phyloP scores from a whole-genome alignment of 2,888 invertebrate genomes.

The Chloroclystis v-ata region DNA sequence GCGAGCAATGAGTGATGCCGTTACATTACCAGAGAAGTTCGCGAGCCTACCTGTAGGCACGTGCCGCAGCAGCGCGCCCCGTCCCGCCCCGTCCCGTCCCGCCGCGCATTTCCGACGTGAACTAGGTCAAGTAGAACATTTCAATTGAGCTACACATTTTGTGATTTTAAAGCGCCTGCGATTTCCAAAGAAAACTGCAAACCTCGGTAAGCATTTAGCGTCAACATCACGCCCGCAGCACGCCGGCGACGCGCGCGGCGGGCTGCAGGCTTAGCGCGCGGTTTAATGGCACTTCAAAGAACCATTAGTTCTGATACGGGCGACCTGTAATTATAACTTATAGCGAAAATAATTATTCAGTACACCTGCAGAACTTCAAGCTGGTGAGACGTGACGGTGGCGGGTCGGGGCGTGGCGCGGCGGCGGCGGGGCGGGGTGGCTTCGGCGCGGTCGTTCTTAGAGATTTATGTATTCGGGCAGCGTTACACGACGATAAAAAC shows the following conservation, averaged over 20 bases:
- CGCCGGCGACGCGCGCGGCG: background rate
- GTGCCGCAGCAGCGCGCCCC: no score
- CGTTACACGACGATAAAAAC: conserved; percentile 28
- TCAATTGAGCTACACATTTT: conserved; percentile 13
- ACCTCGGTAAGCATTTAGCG: background rate
- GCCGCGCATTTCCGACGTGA: no score
- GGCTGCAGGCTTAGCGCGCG: background rate
- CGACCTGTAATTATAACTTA: no score
- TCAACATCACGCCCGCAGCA: no score
- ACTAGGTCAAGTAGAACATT: conserved; percentile 16
- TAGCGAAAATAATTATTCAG: no score
- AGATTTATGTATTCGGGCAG: conserved; percentile 22
- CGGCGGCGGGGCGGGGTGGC: background rate
- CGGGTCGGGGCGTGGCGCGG: background rate
- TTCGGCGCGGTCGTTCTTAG: background rate
- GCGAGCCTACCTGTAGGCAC: no score
- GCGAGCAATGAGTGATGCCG: no score
- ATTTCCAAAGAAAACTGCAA: conserved; percentile 6
- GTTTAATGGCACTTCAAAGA: no score
- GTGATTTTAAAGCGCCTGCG: conserved; percentile 10
- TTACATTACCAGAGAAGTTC: no score
- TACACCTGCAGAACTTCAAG: no score
- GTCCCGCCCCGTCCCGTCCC: background rate
- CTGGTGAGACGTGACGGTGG: no score
- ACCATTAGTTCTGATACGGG: no score